Evolutionary conservation across 2,797 vertebrate species (phyloP), one percentile per base, ranked within the genome.

Genomic region (Centroberyx gerrardi): DNA sequence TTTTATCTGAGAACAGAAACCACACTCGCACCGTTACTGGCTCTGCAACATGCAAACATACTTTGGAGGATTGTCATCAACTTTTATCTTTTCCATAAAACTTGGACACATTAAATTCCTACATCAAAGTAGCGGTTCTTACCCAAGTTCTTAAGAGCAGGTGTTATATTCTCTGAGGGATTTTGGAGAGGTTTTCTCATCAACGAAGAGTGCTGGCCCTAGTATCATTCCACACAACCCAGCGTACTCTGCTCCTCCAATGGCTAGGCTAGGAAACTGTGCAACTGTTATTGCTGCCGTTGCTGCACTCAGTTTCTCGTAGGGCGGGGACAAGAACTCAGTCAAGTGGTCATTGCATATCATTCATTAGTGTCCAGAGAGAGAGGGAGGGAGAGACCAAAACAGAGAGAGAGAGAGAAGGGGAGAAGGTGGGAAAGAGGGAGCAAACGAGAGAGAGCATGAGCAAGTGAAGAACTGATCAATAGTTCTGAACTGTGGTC

Each of bases 321-420:
- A 58, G 85, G 88, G 87, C 72, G 86, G 81, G 62, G 88, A 83
- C 68, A 85, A 79, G 80, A 82, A 77, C 78, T 78, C 62, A 18
- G 77, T 85, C 70, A 74, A 89, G 76, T 81, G 83, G 91, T 91
- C 87, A 73, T 85, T 88, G 72, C 72, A 72, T 87, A 87, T 88
- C 75, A 75, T 87, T 87, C 81, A 92, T 86, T 85, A 78, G 80
- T 74, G 67, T 86, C 51, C 77, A 76, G 54, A 64, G 38, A 48
- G 62, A 62, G 76, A 68, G 38, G 44, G 61, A 61, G 76, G 68
- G 87, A 73, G 74, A 81, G 74, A 33, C 4, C 4, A 7, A 33
- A 7, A 33, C 4, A 33, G 33, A 66, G 49, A 78, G 46, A 76
- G 71, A 75, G 22, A 63, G 60, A 17, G n/a, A 68, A 60, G 40